Percentiles rank a stretch among this genome's conserved stretches.
phyloP scores from a whole-genome alignment of 2,888 invertebrate genomes.

The Zele albiditarsus region DNA sequence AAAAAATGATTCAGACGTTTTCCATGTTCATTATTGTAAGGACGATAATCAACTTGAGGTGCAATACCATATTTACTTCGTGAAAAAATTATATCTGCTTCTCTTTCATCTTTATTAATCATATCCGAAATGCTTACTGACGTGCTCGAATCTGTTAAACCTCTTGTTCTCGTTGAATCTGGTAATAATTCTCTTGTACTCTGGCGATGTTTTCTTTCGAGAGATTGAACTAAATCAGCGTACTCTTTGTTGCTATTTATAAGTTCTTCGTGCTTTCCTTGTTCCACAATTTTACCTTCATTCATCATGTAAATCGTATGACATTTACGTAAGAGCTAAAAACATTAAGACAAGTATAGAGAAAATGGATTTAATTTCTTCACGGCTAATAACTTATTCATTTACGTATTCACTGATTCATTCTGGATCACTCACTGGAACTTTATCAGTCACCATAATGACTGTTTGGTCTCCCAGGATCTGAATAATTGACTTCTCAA shows the following conservation, averaged over 20 bases:
- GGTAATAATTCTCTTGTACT: neutral
- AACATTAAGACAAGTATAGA: constrained; percentile 9
- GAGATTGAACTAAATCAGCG: constrained; percentile 52
- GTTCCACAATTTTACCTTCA: constrained; percentile 74
- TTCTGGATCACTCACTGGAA: constrained; percentile 48
- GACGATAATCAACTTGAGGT: constrained; percentile 25
- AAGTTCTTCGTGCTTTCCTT: constrained; percentile 75
- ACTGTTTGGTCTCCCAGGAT: constrained; percentile 53
- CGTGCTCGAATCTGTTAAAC: neutral
- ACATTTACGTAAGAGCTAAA: constrained; percentile 75
- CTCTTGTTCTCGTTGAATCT: neutral
- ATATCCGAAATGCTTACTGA: constrained; percentile 23
- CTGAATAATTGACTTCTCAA: constrained; percentile 54
- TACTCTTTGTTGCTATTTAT: constrained; percentile 65
- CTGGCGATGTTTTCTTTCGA: constrained; percentile 45
- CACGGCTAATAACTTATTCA: neutral
- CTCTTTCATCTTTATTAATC: constrained; percentile 10
- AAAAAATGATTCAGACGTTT: constrained; percentile 29
- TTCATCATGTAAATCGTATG: constrained; percentile 76
- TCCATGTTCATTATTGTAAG: constrained; percentile 16
- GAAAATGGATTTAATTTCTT: neutral
- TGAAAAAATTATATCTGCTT: neutral
- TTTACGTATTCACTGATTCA: neutral
- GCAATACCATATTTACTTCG: constrained; percentile 18
- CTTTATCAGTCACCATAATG: constrained; percentile 55